phyloP scores from a whole-genome alignment of 2,888 invertebrate genomes.

The Xylota segnis region DNA sequence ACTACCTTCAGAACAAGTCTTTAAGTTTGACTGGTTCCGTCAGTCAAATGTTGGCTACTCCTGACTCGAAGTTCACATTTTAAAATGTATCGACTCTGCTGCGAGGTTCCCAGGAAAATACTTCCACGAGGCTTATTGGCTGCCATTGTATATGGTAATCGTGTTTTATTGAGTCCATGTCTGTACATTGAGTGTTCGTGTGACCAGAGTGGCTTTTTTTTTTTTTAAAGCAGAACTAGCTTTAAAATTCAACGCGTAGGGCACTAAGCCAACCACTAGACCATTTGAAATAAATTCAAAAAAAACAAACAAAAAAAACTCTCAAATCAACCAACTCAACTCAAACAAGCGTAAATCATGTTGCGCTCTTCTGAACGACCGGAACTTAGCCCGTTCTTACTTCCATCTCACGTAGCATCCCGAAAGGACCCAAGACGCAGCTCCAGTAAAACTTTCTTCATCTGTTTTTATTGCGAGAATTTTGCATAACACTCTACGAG shows the following conservation, averaged over 20 bases:
- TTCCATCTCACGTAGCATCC: slow-evolving; percentile 23
- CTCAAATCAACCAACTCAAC: background rate
- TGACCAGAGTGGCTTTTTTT: no score
- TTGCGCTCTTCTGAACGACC: slow-evolving; percentile 13
- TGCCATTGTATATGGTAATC: background rate
- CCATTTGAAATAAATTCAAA: background rate
- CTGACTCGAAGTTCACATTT: background rate
- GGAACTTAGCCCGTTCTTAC: slow-evolving; percentile 17
- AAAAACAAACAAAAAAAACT: background rate
- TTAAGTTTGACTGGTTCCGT: no score
- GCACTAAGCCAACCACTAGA: background rate
- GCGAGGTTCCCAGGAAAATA: background rate
- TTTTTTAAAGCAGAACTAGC: no score
- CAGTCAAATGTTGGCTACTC: background rate
- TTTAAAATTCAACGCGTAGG: no score
- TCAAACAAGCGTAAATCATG: slow-evolving; percentile 43
- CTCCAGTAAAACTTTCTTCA: slow-evolving; percentile 33
- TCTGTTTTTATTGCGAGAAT: slow-evolving; percentile 27
- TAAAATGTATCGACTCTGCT: background rate
- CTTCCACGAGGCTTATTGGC: background rate
- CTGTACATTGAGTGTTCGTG: no score
- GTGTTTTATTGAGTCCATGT: background rate
- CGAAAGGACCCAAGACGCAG: background rate
- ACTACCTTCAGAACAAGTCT: no score
- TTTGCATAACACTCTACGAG: slow-evolving; percentile 20